Evolutionary conservation across 2,888 invertebrate species (phyloP), one percentile per base, ranked within the genome.

Genomic region (Andrena bicolor): DNA sequence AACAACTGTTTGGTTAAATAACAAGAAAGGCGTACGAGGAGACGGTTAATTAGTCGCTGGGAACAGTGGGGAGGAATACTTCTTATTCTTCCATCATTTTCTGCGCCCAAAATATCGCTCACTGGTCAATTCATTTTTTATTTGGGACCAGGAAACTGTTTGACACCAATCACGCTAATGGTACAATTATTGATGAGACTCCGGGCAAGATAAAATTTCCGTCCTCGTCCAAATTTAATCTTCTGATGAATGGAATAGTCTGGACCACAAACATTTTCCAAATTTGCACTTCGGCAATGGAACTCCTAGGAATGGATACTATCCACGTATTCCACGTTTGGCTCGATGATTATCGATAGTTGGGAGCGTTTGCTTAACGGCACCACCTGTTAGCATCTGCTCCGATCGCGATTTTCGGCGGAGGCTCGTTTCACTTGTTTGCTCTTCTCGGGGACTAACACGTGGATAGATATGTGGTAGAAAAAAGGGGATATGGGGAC

Each of bases 1-100:
- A 77, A 78, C 78, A 51, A 32, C 23, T 20, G 49, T 66, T 66
- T 30, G 61, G 49, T 10, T 26, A 48, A n/a, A 58, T 20, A 61
- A 76, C 51, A 28, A 8, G 49, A 76, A 65, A 61, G 13, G 61
- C 58, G 28, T 60, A 56, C n/a, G 71, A 26, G 48, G 32, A 20
- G 56, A 23, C 58, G 10, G 23, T 23, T 56, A 56, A 56, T 56
- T 56, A 56, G 13, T 26, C 23, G 56, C 23, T 4, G 20, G 7
- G 8, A 8, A n/a, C 20, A 8, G 23, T 3, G 56, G 23, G 23
- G 4, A 26, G 4, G 0, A 56, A 56, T 20, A 56, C 23, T 10
- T 10, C 23, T 23, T 23, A 23, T 23, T 1, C 23, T 26, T 23
- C 20, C 23, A 10, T 0, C 23, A 4, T 56, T 56, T 23, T 10